Percentiles rank a stretch among this genome's conserved stretches.
Evolutionary conservation across 2,113 vertebrate species (phyloP).

Genomic region (Ailuropoda melanoleuca): DNA sequence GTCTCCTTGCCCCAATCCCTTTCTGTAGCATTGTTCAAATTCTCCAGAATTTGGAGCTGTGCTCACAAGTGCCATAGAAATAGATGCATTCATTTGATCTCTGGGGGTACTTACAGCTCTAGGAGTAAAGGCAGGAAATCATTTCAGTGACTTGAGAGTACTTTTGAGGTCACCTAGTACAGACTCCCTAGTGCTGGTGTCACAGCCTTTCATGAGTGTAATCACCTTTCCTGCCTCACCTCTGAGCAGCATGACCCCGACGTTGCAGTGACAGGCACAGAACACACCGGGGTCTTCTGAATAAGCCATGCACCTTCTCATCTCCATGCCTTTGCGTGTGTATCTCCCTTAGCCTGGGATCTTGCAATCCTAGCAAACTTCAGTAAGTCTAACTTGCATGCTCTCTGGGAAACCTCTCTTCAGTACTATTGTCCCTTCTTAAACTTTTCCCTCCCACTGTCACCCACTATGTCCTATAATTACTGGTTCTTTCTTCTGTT

Average conservation of each 20-base stretch:
- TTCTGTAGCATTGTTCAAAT: background rate
- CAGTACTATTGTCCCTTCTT: rapidly evolving
- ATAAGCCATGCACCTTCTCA: background rate
- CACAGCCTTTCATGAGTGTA: background rate
- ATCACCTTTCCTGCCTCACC: background rate
- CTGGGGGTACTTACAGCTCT: background rate
- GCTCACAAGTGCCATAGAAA: background rate
- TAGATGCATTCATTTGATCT: background rate
- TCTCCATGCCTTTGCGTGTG: rapidly evolving
- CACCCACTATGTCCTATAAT: background rate
- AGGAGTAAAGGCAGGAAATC: background rate
- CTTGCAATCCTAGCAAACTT: background rate
- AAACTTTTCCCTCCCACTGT: background rate
- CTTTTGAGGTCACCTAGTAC: background rate
- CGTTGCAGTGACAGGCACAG: background rate
- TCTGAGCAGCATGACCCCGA: background rate
- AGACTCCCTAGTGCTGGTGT: background rate
- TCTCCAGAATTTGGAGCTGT: background rate
- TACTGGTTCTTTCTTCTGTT: background rate
- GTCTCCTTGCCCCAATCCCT: background rate
- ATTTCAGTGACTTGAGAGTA: background rate
- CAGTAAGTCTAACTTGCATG: background rate
- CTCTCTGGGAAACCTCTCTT: background rate
- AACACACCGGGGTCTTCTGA: rapidly evolving
- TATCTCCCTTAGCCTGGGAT: background rate